Conservation (phyloP, 2,797 vertebrate genomes). For the Benthosema pterotum region DNA sequence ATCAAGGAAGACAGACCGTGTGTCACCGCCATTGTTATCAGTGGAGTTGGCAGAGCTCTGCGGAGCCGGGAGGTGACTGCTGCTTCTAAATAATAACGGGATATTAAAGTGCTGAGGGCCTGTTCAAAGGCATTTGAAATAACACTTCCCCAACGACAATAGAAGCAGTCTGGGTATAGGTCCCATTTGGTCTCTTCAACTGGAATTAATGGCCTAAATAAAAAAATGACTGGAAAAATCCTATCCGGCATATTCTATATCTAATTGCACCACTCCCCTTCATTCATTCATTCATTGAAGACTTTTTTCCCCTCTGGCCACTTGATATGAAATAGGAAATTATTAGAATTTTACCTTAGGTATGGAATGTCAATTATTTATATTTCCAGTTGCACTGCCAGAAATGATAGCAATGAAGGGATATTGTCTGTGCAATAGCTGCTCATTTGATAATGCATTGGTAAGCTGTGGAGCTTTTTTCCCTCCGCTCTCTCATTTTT, state of each 20-base stretch:
- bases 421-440: conserved; percentile 16
- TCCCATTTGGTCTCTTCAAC: conserved; percentile 84
- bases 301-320: conserved; percentile 21
- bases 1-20: conserved; percentile 32
- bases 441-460: conserved; percentile 23
- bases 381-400: conserved; percentile 3
- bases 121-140: conserved; percentile 80
- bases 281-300: conserved; percentile 59
- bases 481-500: too few relatives aligned
- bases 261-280: conserved; percentile 63
- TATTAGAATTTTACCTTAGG: too few relatives aligned
- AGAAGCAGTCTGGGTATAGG: conserved; percentile 79
- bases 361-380: conserved; percentile 1
- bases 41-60: conserved; percentile 31
- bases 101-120: conserved; percentile 60
- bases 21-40: conserved; percentile 42
- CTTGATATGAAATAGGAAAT: too few relatives aligned
- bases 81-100: conserved; percentile 58
- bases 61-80: conserved; percentile 34
- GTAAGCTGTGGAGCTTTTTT: conserved; percentile 1
- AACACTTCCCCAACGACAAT: conserved; percentile 80
- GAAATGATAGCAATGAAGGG: conserved; percentile 12
- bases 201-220: conserved; percentile 84
- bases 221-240: conserved; percentile 43
- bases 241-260: conserved; percentile 67